Conservation (phyloP, 2,797 vertebrate genomes). For the Stomatorhinus walkeri region DNA sequence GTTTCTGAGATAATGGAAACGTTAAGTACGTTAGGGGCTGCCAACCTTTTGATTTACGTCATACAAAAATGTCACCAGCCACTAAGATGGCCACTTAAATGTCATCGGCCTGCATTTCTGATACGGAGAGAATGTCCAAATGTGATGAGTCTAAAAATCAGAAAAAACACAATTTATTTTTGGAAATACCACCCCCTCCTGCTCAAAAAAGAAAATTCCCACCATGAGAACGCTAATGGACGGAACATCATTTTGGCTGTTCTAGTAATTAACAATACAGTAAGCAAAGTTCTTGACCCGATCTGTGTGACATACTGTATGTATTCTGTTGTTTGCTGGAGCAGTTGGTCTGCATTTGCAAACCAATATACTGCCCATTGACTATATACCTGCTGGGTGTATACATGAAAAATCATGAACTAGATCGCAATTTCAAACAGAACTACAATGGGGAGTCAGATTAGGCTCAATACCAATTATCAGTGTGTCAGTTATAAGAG, state of each 20-base stretch:
- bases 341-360: background rate
- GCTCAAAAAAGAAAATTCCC: background rate
- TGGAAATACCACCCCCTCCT: background rate
- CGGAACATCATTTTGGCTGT: background rate
- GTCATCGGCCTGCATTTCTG: background rate
- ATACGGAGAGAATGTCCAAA: background rate
- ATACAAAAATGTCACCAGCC: background rate
- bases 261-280: background rate
- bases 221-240: background rate
- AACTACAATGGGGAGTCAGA: background rate
- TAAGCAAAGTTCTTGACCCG: background rate
- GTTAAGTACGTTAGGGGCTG: background rate
- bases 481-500: background rate
- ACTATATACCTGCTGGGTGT: background rate
- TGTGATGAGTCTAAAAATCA: background rate
- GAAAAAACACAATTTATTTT: background rate
- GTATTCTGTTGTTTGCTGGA: background rate
- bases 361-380: background rate
- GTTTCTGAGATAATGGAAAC: background rate
- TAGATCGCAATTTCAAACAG: background rate
- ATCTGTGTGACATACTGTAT: background rate
- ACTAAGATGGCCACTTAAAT: background rate
- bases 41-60: background rate
- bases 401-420: background rate
- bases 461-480: background rate